phyloP scores from a whole-genome alignment of 2,797 vertebrate species.

The Falco naumanni region DNA sequence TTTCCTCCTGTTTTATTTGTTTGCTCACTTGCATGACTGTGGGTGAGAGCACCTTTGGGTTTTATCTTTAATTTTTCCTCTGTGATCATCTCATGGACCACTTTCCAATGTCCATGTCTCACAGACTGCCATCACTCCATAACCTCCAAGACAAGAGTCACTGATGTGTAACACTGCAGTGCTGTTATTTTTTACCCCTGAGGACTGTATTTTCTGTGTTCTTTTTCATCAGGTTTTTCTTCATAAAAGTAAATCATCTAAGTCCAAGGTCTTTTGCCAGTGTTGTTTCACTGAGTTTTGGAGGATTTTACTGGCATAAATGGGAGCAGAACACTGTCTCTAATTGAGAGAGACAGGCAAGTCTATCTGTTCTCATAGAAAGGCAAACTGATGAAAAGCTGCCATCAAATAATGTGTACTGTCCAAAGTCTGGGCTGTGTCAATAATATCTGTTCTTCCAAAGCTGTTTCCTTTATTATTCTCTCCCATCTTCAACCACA shows the following conservation, averaged over 20 bases:
- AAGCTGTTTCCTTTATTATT: neutral
- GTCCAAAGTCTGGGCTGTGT: neutral
- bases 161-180: neutral
- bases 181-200: neutral
- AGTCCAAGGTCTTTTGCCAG: neutral
- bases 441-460: neutral
- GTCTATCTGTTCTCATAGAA: neutral
- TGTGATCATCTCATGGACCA: neutral
- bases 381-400: neutral
- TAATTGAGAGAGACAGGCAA: neutral
- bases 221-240: neutral
- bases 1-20: neutral
- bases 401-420: neutral
- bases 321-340: neutral
- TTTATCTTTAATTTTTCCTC: neutral
- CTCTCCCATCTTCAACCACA: neutral
- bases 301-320: neutral
- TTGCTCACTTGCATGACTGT: accelerated
- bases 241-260: neutral
- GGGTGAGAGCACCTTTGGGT: accelerated
- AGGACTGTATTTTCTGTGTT: neutral
- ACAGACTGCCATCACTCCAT: neutral
- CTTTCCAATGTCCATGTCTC: neutral
- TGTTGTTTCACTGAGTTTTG: neutral
- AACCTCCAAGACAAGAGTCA: neutral